Conservation (phyloP, 2,888 invertebrate species). For the Acleris holmiana region DNA sequence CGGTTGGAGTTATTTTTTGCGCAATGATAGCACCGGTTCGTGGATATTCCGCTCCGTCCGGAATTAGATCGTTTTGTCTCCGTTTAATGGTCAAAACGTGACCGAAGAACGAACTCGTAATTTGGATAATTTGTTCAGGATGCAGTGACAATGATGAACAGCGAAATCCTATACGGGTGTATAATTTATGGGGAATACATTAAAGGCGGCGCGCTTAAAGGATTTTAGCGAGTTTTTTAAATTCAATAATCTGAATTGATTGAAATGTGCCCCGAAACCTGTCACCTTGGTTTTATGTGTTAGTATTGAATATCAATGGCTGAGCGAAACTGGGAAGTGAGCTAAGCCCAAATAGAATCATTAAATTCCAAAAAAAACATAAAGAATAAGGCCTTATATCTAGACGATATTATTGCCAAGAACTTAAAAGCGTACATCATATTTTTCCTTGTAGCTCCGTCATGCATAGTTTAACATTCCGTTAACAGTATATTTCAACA, state of each 20-base stretch:
- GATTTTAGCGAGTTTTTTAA: constrained; percentile 44
- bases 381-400: no score
- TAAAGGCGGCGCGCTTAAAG: constrained; percentile 50
- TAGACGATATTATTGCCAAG: no score
- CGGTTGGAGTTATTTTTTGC: constrained; percentile 70
- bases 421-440: no score
- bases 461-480: no score
- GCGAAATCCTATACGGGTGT: constrained; percentile 61
- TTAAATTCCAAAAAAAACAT: no score
- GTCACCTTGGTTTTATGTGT: constrained; percentile 6
- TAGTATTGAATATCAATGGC: constrained; percentile 1
- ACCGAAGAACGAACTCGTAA: constrained; percentile 72
- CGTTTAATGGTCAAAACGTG: constrained; percentile 81
- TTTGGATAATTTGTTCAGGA: constrained; percentile 75
- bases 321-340: background rate
- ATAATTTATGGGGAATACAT: constrained; percentile 66
- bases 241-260: constrained; percentile 47
- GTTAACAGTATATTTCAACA: no score
- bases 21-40: constrained; percentile 80
- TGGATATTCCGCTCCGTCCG: constrained; percentile 77
- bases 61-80: constrained; percentile 82
- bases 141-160: constrained; percentile 73
- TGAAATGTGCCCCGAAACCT: constrained; percentile 26
- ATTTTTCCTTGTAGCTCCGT: no score
- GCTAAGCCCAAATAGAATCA: background rate